Evolutionary conservation across 2,797 vertebrate species (phyloP), one percentile per base, ranked within the genome.

Genomic region (Trachurus trachurus): DNA sequence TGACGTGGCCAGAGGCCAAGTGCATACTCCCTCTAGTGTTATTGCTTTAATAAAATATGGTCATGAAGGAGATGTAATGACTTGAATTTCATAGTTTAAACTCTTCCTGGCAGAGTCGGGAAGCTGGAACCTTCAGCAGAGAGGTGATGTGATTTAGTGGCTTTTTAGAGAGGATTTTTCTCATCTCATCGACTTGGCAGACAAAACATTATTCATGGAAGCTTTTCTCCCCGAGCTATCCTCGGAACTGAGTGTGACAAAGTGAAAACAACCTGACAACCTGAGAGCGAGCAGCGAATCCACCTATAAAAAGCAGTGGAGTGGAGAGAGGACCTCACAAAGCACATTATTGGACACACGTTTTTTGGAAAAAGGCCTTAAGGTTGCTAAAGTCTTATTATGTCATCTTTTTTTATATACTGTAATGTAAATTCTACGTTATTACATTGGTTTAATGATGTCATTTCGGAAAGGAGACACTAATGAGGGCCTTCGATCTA

Each of bases 1-100:
- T 34, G 31, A 34, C 50, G 0, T 29, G 64, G 31, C 54, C 65
- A 21, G 44, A 68, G 34, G 62, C 45, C 40, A 52, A 49, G 9
- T 39, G 52, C 9, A 11, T 11, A 0, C 49, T 74, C 50, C 65
- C 40, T 50, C 21, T 61, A 13, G n/a, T 40, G 34, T 71, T 17
- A 37, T 61, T 54, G 49, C 6, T 53, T 66, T 64, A 54, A 71
- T 49, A 52, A 76, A 73, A 45, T 56, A n/a, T 53, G 39, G 11
- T 49, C 44, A 53, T 4, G 1, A 19, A 57, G n/a, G 9, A 70
- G 13, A 16, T 52, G 49, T 16, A 59, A 57, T 42, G n/a, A 52
- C 13, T 56, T 37, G 12, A 19, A 21, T 69, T 58, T 34, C 54
- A 53, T 54, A 40, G 6, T 50, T 42, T 42, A 1, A 5, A 45